Evolutionary conservation across 2,113 vertebrate genomes (phyloP), one percentile per base, ranked within the genome.

Genomic region (Trinectes maculatus): DNA sequence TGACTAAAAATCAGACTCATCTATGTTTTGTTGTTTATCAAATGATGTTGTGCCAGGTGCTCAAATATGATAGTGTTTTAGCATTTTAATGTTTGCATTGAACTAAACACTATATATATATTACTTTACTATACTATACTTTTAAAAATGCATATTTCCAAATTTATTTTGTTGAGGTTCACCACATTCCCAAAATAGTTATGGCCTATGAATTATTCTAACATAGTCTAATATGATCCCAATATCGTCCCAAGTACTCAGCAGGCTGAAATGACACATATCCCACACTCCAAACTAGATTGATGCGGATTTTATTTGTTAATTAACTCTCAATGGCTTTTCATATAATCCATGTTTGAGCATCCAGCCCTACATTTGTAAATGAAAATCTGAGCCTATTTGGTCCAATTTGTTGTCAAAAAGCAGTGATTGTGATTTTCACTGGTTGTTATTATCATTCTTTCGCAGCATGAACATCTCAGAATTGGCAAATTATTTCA

Each of bases 381-480:
- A 53, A 53, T 18, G 24, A 7, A 39, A 42, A 63, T 26, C 28
- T 19, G 33, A 6, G 28, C 33, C 15, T 43, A 16, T 13, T 36
- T 60, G 48, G 31, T 46, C n/a, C 26, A 21, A 48, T 59, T 53
- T 58, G 15, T 25, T 47, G 5, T 29, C 42, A 18, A 18, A 53
- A 68, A 43, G 8, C 11, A 15, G 4, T 53, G 43, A 93, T 94
- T 61, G 25, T 36, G 2, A 25, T 62, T 67, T 53, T 90, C 91
- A n/a, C n/a, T 92, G 92, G 89, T 85, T 85, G 85, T 84, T 89
- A 91, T 94, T 93, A 93, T 92, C 93, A 91, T 91, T 88, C 82
- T 82, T 89, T 91, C 91, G 91, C 90, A 93, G 65, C 85, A 87
- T 64, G 67, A 90, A 91, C 83, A 93, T 91, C 90, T 89, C 89